Evolutionary conservation across 2,113 vertebrate species (phyloP).

Genomic region (Dromas ardeola): DNA sequence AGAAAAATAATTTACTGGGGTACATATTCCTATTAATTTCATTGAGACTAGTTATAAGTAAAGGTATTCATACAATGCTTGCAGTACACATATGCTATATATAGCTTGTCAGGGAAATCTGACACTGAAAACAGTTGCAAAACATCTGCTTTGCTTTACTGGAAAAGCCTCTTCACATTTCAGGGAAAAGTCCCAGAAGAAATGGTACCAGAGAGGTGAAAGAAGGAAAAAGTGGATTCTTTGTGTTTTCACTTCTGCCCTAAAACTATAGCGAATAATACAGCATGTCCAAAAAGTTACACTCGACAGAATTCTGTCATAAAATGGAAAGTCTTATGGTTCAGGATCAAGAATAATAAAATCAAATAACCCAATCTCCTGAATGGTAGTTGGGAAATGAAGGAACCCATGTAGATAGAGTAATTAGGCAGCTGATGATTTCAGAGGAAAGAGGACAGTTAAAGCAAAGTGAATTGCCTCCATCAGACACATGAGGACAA

Average conservation of each 20-base stretch:
- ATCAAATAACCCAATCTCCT: not conserved
- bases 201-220: not conserved
- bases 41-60: not conserved
- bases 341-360: not conserved
- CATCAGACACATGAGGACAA: not conserved
- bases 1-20: not conserved
- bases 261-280: not conserved
- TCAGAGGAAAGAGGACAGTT: not conserved
- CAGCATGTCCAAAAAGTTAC: not conserved
- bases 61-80: not conserved
- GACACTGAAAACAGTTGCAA: not conserved
- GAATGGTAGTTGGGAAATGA: not conserved
- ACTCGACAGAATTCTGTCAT: not conserved
- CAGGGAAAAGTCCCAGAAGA: not conserved
- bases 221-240: not conserved
- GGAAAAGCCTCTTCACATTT: not conserved
- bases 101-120: not conserved
- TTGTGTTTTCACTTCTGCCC: not conserved
- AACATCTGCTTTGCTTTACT: conserved; percentile 19
- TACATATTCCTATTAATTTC: not conserved
- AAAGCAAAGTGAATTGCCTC: not conserved
- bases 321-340: not conserved
- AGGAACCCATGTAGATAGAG: not conserved
- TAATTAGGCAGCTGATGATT: not conserved
- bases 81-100: not conserved